These are phyloP conservation scores for Sebastes diploproa DNA, from an alignment of 2,797 vertebrate species.

Conservation along the genomic window DNA sequence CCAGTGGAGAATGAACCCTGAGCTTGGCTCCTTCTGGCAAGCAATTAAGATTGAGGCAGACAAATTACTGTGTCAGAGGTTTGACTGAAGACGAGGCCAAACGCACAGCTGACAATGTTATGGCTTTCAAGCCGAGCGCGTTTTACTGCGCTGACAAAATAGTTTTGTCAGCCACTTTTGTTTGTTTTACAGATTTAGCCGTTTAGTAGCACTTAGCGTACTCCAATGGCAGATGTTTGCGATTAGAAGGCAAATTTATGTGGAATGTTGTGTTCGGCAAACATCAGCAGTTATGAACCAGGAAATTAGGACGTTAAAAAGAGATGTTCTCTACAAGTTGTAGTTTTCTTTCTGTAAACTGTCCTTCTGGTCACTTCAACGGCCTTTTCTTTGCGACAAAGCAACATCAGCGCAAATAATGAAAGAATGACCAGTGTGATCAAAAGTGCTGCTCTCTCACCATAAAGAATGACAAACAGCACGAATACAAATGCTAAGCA, in stretches of 20 bases:
- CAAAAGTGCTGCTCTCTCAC: background rate
- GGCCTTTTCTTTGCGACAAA: no score
- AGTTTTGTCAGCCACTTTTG: slow-evolving; percentile 67
- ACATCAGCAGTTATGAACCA: slow-evolving; percentile 80
- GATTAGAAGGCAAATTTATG: slow-evolving; percentile 87
- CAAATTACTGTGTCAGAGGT: slow-evolving; percentile 80
- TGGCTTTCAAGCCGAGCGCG: slow-evolving; percentile 69
- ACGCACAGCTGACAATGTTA: slow-evolving; percentile 71
- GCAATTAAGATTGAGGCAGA: slow-evolving; percentile 87
- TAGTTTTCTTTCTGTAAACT: background rate
- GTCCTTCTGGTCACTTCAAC: background rate
- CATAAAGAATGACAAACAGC: background rate
- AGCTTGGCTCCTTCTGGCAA: slow-evolving; percentile 78
- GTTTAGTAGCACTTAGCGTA: slow-evolving; percentile 78
- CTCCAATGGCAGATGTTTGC: slow-evolving; percentile 87
- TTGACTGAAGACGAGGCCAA: slow-evolving; percentile 80
- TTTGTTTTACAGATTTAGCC: slow-evolving; percentile 77
- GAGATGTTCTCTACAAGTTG: background rate
- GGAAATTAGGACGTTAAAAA: slow-evolving; percentile 62
- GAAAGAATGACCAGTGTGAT: slow-evolving; percentile 31
- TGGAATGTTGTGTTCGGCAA: slow-evolving; percentile 84
- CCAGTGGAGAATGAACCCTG: slow-evolving; percentile 73
- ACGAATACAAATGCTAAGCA: slow-evolving; percentile 22
- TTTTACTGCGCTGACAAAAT: slow-evolving; percentile 62
- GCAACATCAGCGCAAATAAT: slow-evolving; percentile 51